These are phyloP conservation scores for Hemaris fuciformis DNA, from an alignment of 2,888 invertebrate species.

Conservation along the genomic window DNA sequence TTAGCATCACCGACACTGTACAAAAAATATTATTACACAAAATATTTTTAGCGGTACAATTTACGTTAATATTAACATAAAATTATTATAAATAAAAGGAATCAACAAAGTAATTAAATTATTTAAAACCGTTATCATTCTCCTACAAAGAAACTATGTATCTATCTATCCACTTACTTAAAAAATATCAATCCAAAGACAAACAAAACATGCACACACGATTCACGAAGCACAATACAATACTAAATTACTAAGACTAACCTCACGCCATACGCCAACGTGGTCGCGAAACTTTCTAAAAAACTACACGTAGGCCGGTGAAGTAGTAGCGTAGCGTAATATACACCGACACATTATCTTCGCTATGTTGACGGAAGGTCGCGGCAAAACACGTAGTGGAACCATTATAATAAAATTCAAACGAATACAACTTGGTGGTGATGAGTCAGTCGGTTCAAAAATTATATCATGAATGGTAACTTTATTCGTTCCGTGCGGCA, in stretches of 20 bases:
- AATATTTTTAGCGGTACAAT: no score
- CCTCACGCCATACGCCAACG: slow-evolving; percentile 4
- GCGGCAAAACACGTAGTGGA: slow-evolving; percentile 23
- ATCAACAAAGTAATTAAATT: no score
- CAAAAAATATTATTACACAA: no score
- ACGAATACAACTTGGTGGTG: background rate
- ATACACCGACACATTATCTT: slow-evolving; percentile 13
- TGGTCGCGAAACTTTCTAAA: slow-evolving; percentile 15
- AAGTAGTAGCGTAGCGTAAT: slow-evolving; percentile 4
- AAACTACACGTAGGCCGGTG: slow-evolving; percentile 1
- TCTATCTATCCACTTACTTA: slow-evolving; percentile 3
- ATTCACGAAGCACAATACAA: background rate
- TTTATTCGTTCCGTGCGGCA: background rate
- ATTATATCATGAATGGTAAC: background rate
- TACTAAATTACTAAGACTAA: no score
- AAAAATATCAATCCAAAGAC: slow-evolving; percentile 12
- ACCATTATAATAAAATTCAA: background rate
- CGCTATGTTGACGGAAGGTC: background rate
- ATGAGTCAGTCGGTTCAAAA: background rate
- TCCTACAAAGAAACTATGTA: no score
- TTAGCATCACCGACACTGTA: no score
- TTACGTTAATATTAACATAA: no score
- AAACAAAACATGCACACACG: slow-evolving; percentile 12
- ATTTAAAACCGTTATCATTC: no score
- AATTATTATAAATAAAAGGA: no score